Conservation (phyloP, 2,113 vertebrate genomes). For the Electrona antarctica region DNA sequence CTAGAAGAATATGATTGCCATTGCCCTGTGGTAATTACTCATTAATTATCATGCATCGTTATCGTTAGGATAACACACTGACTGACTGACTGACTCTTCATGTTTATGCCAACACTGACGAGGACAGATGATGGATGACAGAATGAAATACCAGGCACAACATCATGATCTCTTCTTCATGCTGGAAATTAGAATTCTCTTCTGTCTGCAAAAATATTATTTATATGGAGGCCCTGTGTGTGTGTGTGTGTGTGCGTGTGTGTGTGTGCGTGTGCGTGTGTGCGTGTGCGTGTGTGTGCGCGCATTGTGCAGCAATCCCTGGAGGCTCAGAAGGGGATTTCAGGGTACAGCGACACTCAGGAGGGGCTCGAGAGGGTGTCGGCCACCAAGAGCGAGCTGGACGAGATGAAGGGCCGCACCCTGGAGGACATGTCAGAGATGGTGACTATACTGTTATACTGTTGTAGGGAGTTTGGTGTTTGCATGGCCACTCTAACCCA, state of each 20-base stretch:
- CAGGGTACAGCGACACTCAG: conserved; percentile 92
- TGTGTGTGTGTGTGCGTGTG: conserved; percentile 18
- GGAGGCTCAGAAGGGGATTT: conserved; percentile 92
- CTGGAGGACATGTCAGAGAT: conserved; percentile 96
- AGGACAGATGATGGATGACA: too few species aligned
- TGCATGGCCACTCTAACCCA: too few species aligned
- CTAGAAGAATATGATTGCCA: too few species aligned
- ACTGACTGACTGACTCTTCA: too few species aligned
- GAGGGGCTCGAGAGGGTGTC: conserved; percentile 95
- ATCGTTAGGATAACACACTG: too few species aligned
- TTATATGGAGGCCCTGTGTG: neutral
- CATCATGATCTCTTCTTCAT: neutral
- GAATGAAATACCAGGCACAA: neutral
- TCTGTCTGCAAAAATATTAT: too few species aligned
- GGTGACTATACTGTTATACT: conserved; percentile 74
- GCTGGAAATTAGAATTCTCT: neutral
- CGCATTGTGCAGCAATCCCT: conserved; percentile 79
- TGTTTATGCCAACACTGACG: too few species aligned
- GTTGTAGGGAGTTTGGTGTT: too few species aligned
- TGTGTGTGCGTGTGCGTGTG: conserved; percentile 22
- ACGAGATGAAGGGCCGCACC: conserved; percentile 91
- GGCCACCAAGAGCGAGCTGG: conserved; percentile 93
- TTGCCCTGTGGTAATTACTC: too few species aligned
- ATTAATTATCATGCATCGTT: too few species aligned
- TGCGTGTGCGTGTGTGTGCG: conserved; percentile 44